Evolutionary conservation across 2,888 invertebrate species (phyloP).

Genomic region (Metopia argyrocephala): DNA sequence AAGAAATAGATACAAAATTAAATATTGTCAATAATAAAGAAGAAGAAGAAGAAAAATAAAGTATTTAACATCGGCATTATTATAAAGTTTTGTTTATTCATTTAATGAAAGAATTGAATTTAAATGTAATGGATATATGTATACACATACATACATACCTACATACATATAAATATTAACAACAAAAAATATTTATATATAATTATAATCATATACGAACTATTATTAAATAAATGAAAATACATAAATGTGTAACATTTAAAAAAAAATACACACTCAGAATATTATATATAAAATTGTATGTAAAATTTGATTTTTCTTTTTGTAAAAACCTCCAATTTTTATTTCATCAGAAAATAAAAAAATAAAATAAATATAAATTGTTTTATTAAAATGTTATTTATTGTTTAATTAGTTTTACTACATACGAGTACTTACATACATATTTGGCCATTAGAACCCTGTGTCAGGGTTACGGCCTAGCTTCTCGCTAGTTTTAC

Average conservation of each 20-base stretch:
- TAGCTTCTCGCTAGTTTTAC: too few species aligned
- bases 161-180: conserved; percentile 2
- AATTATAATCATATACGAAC: conserved; percentile 23
- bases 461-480: too few species aligned
- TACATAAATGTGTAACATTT: conserved; percentile 59
- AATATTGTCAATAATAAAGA: conserved; percentile 39
- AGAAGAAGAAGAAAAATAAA: conserved; percentile 19
- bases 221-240: conserved; percentile 38
- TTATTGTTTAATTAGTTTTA: too few species aligned
- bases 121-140: conserved; percentile 32
- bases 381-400: conserved; percentile 11
- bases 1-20: conserved; percentile 34
- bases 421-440: too few species aligned
- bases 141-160: conserved; percentile 10
- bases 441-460: too few species aligned
- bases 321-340: conserved; percentile 52
- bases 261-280: conserved; percentile 23
- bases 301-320: conserved; percentile 50
- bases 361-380: conserved; percentile 33
- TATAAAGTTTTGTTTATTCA: conserved; percentile 54
- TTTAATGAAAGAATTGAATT: conserved; percentile 68
- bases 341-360: conserved; percentile 51
- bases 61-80: not conserved
- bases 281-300: conserved; percentile 29
- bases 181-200: not conserved